Evolutionary conservation across 2,113 vertebrate genomes (phyloP), one percentile per base, ranked within the genome.

Genomic region (Cathartes aura): DNA sequence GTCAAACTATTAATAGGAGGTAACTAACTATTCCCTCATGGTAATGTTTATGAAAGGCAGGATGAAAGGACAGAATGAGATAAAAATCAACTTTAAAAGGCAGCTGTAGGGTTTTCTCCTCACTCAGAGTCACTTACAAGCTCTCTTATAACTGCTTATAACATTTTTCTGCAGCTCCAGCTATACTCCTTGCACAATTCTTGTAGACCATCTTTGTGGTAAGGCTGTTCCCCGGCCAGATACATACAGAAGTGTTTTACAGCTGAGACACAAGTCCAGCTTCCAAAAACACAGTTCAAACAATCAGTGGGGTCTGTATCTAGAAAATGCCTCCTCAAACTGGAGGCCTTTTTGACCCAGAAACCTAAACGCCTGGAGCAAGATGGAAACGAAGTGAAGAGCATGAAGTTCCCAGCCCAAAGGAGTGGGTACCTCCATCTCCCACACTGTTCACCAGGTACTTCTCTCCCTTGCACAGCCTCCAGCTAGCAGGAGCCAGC

Each of bases 361-460:
- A 67, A 81, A 52, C 22, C 16, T 34, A 14, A 40, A 38, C 17
- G 24, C 40, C 43, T 24, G n/a, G 43, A 87, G 12, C 30, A 75
- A 42, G 66, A 12, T 4, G 15, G 21, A 71, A 36, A 16, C 5
- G 55, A 68, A 64, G 27, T 3, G 14, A 83, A 64, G 29, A 80
- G 12, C 40, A 29, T 8, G 0, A 75, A 79, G 43, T 1, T 22
- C 56, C 47, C 60, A 70, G 40, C 4, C 36, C 5, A 0, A 26
- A 56, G 40, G 16, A 50, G 19, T 0, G 5, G 29, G 24, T 2
- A 3, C 42, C 30, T 87, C 32, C 21, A 2, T 17, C 36, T 36
- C 13, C 53, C 8, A 0, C 19, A 2, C 19, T 15, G 3, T 15
- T 23, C 13, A 6, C 14, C 52, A 40, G 32, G 12, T 4, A 3